These are phyloP conservation scores for Oxyteleia sp. DNA, from an alignment of 2,888 invertebrate genomes.

Conservation along the genomic window DNA sequence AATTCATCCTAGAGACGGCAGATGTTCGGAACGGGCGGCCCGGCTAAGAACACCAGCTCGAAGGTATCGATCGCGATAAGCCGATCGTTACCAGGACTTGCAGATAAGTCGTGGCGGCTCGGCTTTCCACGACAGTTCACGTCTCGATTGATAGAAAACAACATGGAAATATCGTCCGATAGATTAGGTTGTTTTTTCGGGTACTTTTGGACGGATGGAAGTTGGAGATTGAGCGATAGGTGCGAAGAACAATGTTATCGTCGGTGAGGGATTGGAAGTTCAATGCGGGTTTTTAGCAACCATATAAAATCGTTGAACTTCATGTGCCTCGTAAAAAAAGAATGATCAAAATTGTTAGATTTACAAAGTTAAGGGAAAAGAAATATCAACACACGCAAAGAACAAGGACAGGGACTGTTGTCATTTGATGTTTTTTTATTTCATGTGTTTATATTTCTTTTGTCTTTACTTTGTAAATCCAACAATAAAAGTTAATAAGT, in stretches of 20 bases:
- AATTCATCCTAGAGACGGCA: conserved; percentile 83
- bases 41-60: conserved; percentile 76
- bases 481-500: too few species aligned
- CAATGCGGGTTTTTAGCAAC: not conserved
- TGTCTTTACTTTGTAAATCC: too few species aligned
- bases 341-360: too few species aligned
- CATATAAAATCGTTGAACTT: not conserved
- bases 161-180: conserved; percentile 1
- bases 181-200: conserved; percentile 15
- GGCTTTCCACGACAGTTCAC: conserved; percentile 30
- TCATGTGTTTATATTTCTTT: too few species aligned
- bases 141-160: conserved; percentile 29
- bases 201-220: conserved; percentile 17
- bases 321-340: too few species aligned
- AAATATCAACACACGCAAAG: too few species aligned
- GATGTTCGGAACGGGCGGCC: conserved; percentile 85
- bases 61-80: conserved; percentile 85
- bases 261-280: not conserved
- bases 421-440: too few species aligned
- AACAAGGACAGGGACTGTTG: too few species aligned
- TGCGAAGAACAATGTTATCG: conserved; percentile 13
- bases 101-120: conserved; percentile 71
- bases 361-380: too few species aligned
- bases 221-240: conserved; percentile 15
- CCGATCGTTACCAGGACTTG: conserved; percentile 71